Evolutionary conservation across 2,888 invertebrate genomes (phyloP), one percentile per base, ranked within the genome.

Genomic region (Lingula anatina): DNA sequence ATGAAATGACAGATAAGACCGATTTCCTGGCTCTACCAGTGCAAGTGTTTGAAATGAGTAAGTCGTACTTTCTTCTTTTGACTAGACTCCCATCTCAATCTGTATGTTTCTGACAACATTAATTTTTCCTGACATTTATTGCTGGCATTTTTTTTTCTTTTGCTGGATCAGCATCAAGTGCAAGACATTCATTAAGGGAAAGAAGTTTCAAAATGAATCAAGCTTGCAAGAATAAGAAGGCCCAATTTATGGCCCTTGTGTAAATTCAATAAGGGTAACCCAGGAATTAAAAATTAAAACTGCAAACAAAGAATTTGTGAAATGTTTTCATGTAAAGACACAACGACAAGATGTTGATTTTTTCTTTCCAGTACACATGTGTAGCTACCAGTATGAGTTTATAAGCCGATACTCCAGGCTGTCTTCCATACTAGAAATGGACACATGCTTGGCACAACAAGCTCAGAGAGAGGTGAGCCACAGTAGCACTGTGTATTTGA

Each of bases 361-460:
- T 0, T 90, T 71, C 56, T 88, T 92, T 82, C 88, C 90, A 93
- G 90, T 95, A 54, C 95, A 97, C 74, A 82, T 96, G 55, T 88
- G 87, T 68, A 94, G 96, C 2, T 99, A 97, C 78, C 93, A 95
- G 71, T 85, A 85, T 44, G 88, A 87, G 61, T 88, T 97, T 55
- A 86, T 97, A 47, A 86, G 88, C 65, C 86, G 90, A 71, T 97
- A 96, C 79, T 89, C 93, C 2, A 85, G 91, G 52, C 81, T 97
- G 18, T 95, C 94, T 62, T 92, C 94, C 64, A 88, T 94, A 51
- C 78, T 97, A 51, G 97, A 99, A 78, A 80, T 94, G 70, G 95
- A 96, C 66, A 87, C 89, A 0, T 87, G 90, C 0, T 81, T 92
- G 61, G 94, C 95, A 2, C 92, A 92, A 56, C 94, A 95, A 70